phyloP scores from a whole-genome alignment of 2,888 invertebrate genomes.

The Epirrhoe alternata region DNA sequence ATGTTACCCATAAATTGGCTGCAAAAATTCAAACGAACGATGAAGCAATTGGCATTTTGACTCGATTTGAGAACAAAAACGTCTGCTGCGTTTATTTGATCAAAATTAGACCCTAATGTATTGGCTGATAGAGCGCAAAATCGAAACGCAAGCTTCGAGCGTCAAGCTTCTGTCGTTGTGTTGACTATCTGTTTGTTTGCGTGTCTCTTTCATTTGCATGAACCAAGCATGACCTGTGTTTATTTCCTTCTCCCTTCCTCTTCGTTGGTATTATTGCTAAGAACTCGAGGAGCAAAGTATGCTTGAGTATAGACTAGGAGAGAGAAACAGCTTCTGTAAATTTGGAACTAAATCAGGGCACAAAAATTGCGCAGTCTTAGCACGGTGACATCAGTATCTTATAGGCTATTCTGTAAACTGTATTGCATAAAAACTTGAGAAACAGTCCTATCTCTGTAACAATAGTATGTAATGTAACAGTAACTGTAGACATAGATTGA shows the following conservation, averaged over 20 bases:
- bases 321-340: conserved; percentile 30
- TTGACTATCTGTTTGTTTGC: conserved; percentile 80
- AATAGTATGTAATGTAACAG: conserved; percentile 50
- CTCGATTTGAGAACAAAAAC: conserved; percentile 46
- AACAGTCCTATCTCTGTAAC: conserved; percentile 55
- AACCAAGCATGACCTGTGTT: conserved; percentile 78
- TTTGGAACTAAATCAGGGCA: conserved; percentile 19
- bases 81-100: conserved; percentile 51
- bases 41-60: conserved; percentile 54
- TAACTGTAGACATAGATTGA: conserved; percentile 67
- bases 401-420: conserved; percentile 45
- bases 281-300: conserved; percentile 55
- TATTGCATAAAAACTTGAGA: conserved; percentile 55
- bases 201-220: conserved; percentile 84
- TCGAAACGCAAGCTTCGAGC: conserved; percentile 70
- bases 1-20: conserved; percentile 75
- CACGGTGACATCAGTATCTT: conserved; percentile 27
- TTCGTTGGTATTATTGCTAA: conserved; percentile 61
- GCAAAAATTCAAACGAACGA: conserved; percentile 53
- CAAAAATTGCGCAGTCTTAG: conserved; percentile 16
- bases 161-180: conserved; percentile 80
- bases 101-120: conserved; percentile 69
- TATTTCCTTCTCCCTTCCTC: conserved; percentile 69
- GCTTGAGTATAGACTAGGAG: conserved; percentile 49
- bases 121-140: conserved; percentile 69